phyloP scores from a whole-genome alignment of 2,797 vertebrate species.

The Pseudomugil gertrudae region DNA sequence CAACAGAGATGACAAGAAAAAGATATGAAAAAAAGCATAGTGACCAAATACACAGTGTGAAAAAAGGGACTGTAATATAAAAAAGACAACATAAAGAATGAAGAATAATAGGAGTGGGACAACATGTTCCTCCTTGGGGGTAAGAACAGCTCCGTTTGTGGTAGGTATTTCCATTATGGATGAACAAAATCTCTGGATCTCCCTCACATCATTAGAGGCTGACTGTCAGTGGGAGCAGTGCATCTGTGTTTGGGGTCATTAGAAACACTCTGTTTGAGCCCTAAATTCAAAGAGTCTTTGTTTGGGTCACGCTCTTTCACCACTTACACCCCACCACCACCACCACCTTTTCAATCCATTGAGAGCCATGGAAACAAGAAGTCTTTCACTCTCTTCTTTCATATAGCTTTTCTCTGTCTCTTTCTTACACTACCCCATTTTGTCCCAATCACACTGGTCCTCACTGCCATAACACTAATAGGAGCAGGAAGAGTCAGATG shows the following conservation, averaged over 20 bases:
- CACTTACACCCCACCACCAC: conserved; percentile 53
- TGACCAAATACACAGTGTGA: conserved; percentile 34
- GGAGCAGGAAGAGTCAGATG: conserved; percentile 65
- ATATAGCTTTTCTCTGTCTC: conserved; percentile 51
- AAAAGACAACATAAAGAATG: conserved; percentile 38
- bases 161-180: conserved; percentile 63
- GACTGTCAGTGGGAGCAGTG: conserved; percentile 52
- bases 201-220: conserved; percentile 65
- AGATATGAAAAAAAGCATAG: conserved; percentile 19
- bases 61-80: conserved; percentile 30
- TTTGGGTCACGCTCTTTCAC: conserved; percentile 75
- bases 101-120: conserved; percentile 54
- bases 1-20: conserved; percentile 37
- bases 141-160: conserved; percentile 58
- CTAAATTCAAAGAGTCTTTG: conserved; percentile 76
- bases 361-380: conserved; percentile 75
- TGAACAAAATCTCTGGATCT: conserved; percentile 63
- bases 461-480: conserved; percentile 55
- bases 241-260: conserved; percentile 76
- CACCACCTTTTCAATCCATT: conserved; percentile 62
- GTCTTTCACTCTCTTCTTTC: conserved; percentile 66
- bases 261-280: conserved; percentile 71
- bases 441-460: conserved; percentile 44
- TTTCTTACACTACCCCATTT: conserved; percentile 48
- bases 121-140: conserved; percentile 47